Evolutionary conservation across 2,797 vertebrate genomes (phyloP), one percentile per base, ranked within the genome.

Genomic region (Lepidocolaptes lacrymiger): DNA sequence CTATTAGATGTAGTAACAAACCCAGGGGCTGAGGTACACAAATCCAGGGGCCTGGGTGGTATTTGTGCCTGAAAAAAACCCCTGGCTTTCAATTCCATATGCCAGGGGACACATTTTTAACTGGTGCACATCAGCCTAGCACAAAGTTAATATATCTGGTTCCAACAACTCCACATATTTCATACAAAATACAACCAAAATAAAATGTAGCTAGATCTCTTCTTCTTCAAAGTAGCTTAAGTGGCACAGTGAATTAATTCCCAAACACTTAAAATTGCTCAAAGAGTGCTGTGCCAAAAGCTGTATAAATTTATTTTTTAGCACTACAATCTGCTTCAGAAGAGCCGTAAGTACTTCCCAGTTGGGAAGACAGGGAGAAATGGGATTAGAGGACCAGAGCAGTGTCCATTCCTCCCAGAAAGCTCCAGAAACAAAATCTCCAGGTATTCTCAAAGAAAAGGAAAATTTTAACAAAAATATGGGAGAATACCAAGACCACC

Each of bases 171-270:
- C 36, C 51, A 91, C 54, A 73, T 4, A 55, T 69, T 92, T 85
- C 49, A 56, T 36, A 73, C 32, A 71, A 94, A 90, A 92, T 61
- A 77, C 61, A 93, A 88, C 23, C 26, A 86, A 91, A 94, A 81
- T 43, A 84, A 90, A 61, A 78, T 1, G 1, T 30, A 83, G 61
- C 49, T 87, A 91, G 48, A 84, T 41, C 6, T 49, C 67, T 59
- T 88, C n/a, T 63, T 36, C 82, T 91, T 92, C 74, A 89, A 91
- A 92, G 79, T 56, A 66, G 59, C 8, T 91, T 49, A 77, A 82
- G 75, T 63, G 63, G 44, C 63, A 95, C 54, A 79, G 34, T 1
- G 3, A 88, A 84, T 69, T 88, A 59, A 80, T 78, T 89, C 43
- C 36, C 58, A 83, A 1, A 8, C 44, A 69, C 28, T 79, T 34